Evolutionary conservation across 1,140 invertebrate genomes (phyloP).

Genomic region (Littorina saxatilis): DNA sequence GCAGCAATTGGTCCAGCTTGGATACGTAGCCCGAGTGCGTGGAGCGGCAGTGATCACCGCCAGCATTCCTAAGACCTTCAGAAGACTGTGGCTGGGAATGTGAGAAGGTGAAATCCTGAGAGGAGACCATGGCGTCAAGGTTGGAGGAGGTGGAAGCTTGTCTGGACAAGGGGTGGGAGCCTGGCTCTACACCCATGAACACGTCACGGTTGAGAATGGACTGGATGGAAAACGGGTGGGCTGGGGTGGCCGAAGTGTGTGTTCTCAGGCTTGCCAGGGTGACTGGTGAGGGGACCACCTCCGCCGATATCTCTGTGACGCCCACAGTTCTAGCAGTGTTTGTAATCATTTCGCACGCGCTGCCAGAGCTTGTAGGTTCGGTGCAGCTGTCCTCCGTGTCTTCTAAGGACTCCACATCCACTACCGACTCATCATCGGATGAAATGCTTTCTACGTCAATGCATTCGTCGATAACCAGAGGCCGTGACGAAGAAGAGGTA

Average conservation of each 20-base stretch:
- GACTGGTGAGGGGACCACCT: neutral
- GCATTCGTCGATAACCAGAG: neutral
- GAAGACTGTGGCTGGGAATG: neutral
- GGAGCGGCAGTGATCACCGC: no score
- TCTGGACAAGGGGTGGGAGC: neutral
- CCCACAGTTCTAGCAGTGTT: neutral
- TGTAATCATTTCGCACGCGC: neutral
- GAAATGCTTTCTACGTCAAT: conserved; percentile 31
- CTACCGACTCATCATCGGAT: conserved; percentile 6
- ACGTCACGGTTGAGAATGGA: conserved; percentile 8
- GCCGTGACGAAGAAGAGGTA: neutral
- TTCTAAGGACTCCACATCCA: conserved; percentile 31
- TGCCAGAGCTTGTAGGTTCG: neutral
- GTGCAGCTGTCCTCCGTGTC: conserved; percentile 1
- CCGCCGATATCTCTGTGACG: neutral
- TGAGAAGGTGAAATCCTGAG: neutral
- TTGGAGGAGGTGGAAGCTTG: neutral
- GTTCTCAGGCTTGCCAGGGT: neutral
- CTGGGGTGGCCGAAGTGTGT: neutral
- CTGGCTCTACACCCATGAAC: neutral
- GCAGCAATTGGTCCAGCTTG: no score
- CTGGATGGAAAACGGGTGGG: neutral
- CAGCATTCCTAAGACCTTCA: no score
- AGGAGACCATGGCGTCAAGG: neutral
- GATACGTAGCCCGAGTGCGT: no score